Conservation (phyloP, 2,113 vertebrate genomes). For the Melanotaenia duboulayi region DNA sequence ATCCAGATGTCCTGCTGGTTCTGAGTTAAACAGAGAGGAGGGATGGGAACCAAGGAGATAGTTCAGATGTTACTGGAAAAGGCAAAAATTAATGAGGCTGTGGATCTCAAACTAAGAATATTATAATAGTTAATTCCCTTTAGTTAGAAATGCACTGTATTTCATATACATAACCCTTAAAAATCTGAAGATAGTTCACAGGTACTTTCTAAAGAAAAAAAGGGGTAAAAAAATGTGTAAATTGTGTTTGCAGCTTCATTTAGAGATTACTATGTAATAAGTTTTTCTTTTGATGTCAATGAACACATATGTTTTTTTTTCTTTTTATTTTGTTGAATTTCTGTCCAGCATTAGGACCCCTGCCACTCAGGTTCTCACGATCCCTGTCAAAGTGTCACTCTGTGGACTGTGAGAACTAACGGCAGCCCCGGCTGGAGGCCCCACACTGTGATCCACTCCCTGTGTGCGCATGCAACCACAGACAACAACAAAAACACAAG, state of each 20-base stretch:
- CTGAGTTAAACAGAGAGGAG: background rate
- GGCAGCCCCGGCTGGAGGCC: constrained; percentile 38
- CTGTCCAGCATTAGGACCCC: constrained; percentile 36
- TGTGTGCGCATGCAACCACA: background rate
- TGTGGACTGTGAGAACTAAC: constrained; percentile 66
- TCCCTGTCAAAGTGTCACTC: constrained; percentile 54
- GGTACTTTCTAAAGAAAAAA: background rate
- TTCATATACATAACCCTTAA: background rate
- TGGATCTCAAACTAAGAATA: background rate
- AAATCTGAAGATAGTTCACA: background rate
- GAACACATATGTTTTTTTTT: constrained; percentile 4
- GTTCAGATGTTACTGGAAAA: background rate
- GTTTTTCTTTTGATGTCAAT: background rate
- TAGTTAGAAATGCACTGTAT: background rate
- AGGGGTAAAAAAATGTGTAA: background rate
- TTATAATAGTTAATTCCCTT: background rate
- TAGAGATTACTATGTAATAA: background rate
- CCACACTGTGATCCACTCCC: constrained; percentile 23
- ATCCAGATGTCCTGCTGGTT: background rate
- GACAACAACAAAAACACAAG: constrained; percentile 50
- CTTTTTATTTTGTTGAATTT: constrained; percentile 34
- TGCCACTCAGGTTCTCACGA: constrained; percentile 64
- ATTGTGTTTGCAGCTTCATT: background rate
- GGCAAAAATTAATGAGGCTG: background rate
- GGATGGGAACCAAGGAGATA: background rate